These are phyloP conservation scores for Struthidea cinerea DNA, from an alignment of 2,113 vertebrate genomes.

Conservation along the genomic window DNA sequence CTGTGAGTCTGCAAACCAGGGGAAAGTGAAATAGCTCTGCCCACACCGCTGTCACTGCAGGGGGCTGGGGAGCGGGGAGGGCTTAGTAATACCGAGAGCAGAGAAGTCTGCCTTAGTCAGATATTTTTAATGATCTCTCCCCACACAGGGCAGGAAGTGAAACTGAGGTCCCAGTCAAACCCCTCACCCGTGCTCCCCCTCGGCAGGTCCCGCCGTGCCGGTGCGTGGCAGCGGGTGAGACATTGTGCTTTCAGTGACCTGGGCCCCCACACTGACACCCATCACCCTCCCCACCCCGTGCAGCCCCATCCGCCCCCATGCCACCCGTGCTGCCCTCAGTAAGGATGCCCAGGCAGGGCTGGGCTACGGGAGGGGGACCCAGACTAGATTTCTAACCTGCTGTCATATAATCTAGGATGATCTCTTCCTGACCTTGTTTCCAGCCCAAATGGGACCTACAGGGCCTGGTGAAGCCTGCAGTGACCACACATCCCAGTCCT, in stretches of 20 bases:
- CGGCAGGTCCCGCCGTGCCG: neutral
- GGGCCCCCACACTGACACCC: neutral
- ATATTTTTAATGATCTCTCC: conserved; percentile 77
- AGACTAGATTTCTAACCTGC: neutral
- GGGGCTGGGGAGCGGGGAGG: conserved; percentile 1
- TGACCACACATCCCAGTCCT: neutral
- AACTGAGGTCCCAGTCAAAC: conserved; percentile 59
- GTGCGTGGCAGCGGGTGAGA: rapidly evolving
- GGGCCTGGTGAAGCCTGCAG: neutral
- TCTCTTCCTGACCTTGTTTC: neutral
- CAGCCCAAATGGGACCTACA: neutral
- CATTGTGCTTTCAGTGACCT: neutral
- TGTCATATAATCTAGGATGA: neutral
- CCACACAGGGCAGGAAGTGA: conserved; percentile 76
- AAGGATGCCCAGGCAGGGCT: neutral
- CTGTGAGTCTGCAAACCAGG: conserved; percentile 2
- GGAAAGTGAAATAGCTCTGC: conserved; percentile 70
- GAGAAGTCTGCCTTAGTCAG: conserved; percentile 72
- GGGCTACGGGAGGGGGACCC: neutral
- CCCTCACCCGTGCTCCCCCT: neutral
- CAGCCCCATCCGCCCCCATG: rapidly evolving
- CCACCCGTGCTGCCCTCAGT: rapidly evolving
- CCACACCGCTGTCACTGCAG: neutral
- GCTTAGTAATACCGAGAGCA: conserved; percentile 72
- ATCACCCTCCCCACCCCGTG: rapidly evolving